Evolutionary conservation across 2,888 invertebrate genomes (phyloP).

Genomic region (Macrosoma leucophasiata): DNA sequence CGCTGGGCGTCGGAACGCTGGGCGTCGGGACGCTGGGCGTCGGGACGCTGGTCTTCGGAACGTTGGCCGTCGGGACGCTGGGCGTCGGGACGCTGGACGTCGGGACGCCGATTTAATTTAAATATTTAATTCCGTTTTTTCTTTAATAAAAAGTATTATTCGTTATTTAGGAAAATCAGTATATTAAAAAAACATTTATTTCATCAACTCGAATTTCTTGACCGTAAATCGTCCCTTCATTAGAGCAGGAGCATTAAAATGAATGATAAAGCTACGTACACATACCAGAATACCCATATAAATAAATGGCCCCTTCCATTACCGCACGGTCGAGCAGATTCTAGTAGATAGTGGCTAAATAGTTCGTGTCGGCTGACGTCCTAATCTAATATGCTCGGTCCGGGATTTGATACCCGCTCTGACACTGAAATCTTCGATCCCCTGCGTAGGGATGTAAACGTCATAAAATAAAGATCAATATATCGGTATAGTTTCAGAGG

Average conservation of each 20-base stretch:
- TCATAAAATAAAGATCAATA: too few relatives aligned
- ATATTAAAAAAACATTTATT: not conserved
- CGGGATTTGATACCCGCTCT: slow-evolving; percentile 31
- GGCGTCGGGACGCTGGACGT: too few relatives aligned
- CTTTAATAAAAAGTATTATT: not conserved
- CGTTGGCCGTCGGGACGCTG: too few relatives aligned
- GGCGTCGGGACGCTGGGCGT: too few relatives aligned
- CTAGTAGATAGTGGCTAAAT: slow-evolving; percentile 49
- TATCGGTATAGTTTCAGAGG: too few relatives aligned
- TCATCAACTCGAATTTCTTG: too few relatives aligned
- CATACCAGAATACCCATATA: slow-evolving; percentile 13
- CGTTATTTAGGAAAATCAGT: not conserved
- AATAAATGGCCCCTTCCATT: slow-evolving; percentile 18
- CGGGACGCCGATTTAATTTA: too few relatives aligned
- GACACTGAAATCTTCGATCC: slow-evolving; percentile 47
- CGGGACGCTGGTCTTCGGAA: too few relatives aligned
- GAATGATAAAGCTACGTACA: slow-evolving; percentile 6
- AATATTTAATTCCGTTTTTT: not conserved
- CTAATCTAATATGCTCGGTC: slow-evolving; percentile 60
- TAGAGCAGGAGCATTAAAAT: too few relatives aligned
- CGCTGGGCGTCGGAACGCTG: too few relatives aligned
- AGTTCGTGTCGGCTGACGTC: slow-evolving; percentile 48
- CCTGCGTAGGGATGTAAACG: slow-evolving; percentile 37
- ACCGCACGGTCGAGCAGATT: slow-evolving; percentile 31
- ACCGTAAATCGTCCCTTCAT: too few relatives aligned